Base-by-base conservation (phyloP, 2,113 vertebrate genomes). In the Notechis scutatus region DNA sequence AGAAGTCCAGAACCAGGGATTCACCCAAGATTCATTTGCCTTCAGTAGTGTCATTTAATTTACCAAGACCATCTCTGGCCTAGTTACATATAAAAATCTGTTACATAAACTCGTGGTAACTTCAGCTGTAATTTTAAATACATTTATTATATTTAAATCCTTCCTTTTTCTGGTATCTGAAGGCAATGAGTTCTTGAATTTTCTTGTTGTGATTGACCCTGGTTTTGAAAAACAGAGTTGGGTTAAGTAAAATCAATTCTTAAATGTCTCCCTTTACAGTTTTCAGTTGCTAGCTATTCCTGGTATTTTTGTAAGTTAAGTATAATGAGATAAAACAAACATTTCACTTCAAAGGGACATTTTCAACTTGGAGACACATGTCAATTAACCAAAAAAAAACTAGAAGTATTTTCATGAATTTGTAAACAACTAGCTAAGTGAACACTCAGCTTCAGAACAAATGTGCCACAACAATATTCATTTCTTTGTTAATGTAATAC, bases 401-500 rank as follows among this genome's bases (percentile, higher is more conserved):
- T 34, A 3, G 26, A 34, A 56, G 2, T 29, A 39, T 50, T 91
- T 85, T 64, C 3, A 1, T 88, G 57, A 87, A 57, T 91, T 50
- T 85, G 90, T 91, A 91, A 91, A 89, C 29, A 54, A 88, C 39
- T 20, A 42, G n/a, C 29, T 3, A 26, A 57, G 3, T 47, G 39
- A 88, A 0, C 90, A 91, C 1, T 64, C 50, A 7, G 14, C 18
- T 29, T 57, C 50, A 23, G 50, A 90, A 45, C 0, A 54, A 0
- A 59, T 29, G 9, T 89, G 91, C 1, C 4, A 9, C 15, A 59
- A 0, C n/a, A 50, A 59, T n/a, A 89, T 86, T 88, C 50, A 54
- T 85, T 34, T 18, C 3, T 1, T 7, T 26, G 2, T 45, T 54
- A 24, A 0, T 0, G 0, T 18, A 69, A 14, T 14, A 92, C 45